These are phyloP conservation scores for Tethya wilhelma DNA, from an alignment of 37 sponge, comb jelly and placozoan genomes.

Conservation along the genomic window DNA sequence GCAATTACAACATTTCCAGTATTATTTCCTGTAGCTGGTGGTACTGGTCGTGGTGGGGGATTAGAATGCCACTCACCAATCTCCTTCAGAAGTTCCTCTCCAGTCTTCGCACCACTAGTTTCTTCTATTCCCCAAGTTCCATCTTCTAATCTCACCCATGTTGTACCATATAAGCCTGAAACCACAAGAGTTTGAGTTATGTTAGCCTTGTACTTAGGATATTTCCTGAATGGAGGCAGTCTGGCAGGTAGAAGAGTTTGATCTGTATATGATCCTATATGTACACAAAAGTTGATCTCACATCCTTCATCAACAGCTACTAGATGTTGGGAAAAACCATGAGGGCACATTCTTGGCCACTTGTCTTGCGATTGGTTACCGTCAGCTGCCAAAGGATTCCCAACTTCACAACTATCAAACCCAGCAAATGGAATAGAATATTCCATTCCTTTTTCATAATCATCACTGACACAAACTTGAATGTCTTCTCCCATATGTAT, in stretches of 20 bases:
- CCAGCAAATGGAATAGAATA: conserved; percentile 76
- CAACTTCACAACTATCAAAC: conserved; percentile 69
- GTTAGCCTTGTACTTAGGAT: conserved; percentile 25
- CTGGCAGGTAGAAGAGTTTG: conserved; percentile 1
- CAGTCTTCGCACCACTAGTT: conserved; percentile 9
- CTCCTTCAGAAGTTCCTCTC: neutral
- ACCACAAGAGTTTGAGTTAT: conserved; percentile 37
- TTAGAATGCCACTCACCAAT: neutral
- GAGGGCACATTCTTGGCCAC: conserved; percentile 65
- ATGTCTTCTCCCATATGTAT: conserved; percentile 65
- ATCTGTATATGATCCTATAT: conserved; percentile 7
- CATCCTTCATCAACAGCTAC: conserved; percentile 69
- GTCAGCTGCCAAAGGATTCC: conserved; percentile 68
- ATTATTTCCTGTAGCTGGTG: neutral
- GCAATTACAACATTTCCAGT: conserved; percentile 12
- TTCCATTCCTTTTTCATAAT: conserved; percentile 54
- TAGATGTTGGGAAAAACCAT: conserved; percentile 50
- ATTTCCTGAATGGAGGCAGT: conserved; percentile 58
- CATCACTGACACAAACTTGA: conserved; percentile 61
- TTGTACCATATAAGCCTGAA: conserved; percentile 10
- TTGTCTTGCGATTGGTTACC: neutral
- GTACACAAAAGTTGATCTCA: conserved; percentile 76
- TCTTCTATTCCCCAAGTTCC: conserved; percentile 16
- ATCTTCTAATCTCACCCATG: conserved; percentile 21
- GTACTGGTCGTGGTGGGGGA: neutral